Evolutionary conservation across 1,140 invertebrate genomes (phyloP).

Genomic region (Periplaneta americana): DNA sequence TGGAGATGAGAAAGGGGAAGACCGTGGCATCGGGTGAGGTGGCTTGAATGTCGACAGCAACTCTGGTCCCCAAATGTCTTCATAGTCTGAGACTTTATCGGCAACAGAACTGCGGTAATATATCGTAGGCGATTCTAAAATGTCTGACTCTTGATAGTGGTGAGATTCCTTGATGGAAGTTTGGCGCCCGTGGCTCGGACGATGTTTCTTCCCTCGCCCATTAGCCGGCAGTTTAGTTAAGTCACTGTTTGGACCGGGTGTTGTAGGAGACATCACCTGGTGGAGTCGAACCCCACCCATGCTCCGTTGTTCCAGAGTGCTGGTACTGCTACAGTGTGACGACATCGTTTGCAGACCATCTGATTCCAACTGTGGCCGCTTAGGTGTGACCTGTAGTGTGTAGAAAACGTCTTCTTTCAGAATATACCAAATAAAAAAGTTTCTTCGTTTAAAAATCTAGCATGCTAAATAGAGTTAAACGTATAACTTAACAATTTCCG

Average conservation of each 20-base stretch:
- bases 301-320: not conserved
- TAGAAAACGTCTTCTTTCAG: no score
- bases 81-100: constrained; percentile 63
- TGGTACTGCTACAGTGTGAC: not conserved
- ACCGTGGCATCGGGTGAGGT: constrained; percentile 46
- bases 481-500: no score
- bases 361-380: constrained; percentile 3
- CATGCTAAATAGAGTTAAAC: no score
- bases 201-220: constrained; percentile 30
- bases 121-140: constrained; percentile 70
- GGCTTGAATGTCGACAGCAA: constrained; percentile 30
- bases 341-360: not conserved
- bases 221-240: not conserved
- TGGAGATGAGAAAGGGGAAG: constrained; percentile 24
- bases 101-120: constrained; percentile 65
- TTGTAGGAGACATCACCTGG: constrained; percentile 35
- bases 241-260: constrained; percentile 27
- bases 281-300: not conserved
- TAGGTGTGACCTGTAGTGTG: constrained; percentile 8
- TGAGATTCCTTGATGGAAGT: constrained; percentile 40
- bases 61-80: constrained; percentile 86
- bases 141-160: constrained; percentile 74
- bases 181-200: constrained; percentile 5
- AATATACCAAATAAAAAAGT: no score
- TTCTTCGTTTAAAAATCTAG: no score